Conservation (phyloP, 2,113 vertebrate genomes). For the Silurus asotus region DNA sequence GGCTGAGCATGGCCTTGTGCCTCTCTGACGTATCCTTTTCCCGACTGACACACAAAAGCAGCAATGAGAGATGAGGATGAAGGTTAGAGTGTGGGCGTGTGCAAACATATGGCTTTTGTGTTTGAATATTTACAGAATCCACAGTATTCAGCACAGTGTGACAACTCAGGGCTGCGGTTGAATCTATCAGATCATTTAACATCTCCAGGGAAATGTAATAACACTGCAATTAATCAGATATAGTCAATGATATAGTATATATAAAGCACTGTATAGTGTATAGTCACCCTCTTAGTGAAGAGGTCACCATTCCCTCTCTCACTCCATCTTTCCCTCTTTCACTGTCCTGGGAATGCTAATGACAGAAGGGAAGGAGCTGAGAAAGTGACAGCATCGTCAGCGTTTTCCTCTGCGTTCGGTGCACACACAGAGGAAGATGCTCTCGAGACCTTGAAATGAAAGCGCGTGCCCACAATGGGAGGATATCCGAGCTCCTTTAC, state of each 20-base stretch:
- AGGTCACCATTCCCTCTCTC: slow-evolving; percentile 8
- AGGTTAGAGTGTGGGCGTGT: slow-evolving; percentile 28
- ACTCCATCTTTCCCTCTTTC: background rate
- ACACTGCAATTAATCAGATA: background rate
- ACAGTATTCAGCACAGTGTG: background rate
- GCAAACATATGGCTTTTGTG: slow-evolving; percentile 28
- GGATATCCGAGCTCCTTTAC: slow-evolving; percentile 63
- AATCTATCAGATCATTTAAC: slow-evolving; percentile 1
- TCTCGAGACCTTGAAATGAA: slow-evolving; percentile 65
- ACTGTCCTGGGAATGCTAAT: slow-evolving; percentile 45
- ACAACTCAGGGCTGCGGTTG: background rate
- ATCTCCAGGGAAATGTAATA: background rate
- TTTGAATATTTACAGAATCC: slow-evolving; percentile 24
- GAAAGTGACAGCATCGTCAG: slow-evolving; percentile 57
- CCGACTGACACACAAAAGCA: slow-evolving; percentile 27
- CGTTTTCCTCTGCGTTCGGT: slow-evolving; percentile 54
- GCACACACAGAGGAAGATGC: slow-evolving; percentile 38
- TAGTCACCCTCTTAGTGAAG: slow-evolving; percentile 13
- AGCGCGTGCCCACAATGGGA: slow-evolving; percentile 53
- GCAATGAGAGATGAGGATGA: slow-evolving; percentile 30
- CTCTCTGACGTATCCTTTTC: slow-evolving; percentile 18
- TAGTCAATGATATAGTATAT: background rate
- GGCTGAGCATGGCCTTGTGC: slow-evolving; percentile 23
- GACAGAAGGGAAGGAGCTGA: slow-evolving; percentile 49
- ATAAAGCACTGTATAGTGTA: background rate